phyloP scores from a whole-genome alignment of 2,888 invertebrate genomes.

The Drosophila putrida region DNA sequence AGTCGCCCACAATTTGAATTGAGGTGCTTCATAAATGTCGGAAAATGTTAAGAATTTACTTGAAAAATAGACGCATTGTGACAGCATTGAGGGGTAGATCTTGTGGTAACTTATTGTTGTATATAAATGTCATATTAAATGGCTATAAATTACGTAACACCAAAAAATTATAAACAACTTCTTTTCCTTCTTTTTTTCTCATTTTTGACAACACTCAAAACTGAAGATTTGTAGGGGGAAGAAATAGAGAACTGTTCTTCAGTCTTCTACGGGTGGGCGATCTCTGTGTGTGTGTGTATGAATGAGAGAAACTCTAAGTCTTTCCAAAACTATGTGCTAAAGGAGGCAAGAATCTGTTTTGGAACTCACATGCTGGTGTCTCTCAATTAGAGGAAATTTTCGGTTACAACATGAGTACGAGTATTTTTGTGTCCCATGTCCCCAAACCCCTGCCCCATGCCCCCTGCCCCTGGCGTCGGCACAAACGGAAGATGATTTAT shows the following conservation, averaged over 20 bases:
- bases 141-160: constrained; percentile 60
- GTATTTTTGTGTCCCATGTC: constrained; percentile 64
- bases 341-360: constrained; percentile 36
- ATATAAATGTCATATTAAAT: constrained; percentile 73
- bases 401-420: constrained; percentile 47
- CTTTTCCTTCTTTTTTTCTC: not conserved
- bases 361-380: constrained; percentile 54
- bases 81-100: constrained; percentile 35
- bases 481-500: constrained; percentile 76
- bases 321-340: constrained; percentile 47
- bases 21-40: constrained; percentile 38
- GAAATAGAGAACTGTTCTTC: constrained; percentile 44
- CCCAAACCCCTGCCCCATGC: constrained; percentile 18
- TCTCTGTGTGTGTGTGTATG: constrained; percentile 9
- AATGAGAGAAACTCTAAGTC: constrained; percentile 42
- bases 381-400: constrained; percentile 74
- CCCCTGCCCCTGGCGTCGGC: constrained; percentile 44
- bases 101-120: constrained; percentile 59
- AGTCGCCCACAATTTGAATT: constrained; percentile 21
- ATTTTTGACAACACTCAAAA: constrained; percentile 45
- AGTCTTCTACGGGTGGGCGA: constrained; percentile 48
- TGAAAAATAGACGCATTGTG: constrained; percentile 49
- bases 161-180: constrained; percentile 46
- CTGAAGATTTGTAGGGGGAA: constrained; percentile 39
- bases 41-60: constrained; percentile 44